phyloP scores from a whole-genome alignment of 2,888 invertebrate species.

The Caenorhabditis angaria region DNA sequence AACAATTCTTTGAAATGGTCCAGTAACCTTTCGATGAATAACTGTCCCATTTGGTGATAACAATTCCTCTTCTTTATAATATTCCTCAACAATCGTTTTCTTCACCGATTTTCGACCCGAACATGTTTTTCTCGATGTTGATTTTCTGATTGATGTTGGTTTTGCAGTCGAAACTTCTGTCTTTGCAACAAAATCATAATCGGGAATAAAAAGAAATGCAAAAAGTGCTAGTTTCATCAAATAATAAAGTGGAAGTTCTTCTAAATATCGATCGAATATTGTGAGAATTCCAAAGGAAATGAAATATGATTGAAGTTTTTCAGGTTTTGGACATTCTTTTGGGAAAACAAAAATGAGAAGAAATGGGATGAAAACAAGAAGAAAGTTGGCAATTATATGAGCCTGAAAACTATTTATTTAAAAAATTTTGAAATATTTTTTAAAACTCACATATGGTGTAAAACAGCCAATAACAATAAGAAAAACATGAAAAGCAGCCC shows the following conservation, averaged over 20 bases:
- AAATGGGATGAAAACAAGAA: no score
- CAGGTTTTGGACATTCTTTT: slow-evolving; percentile 39
- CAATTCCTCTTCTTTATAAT: slow-evolving; percentile 35
- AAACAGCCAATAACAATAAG: background rate
- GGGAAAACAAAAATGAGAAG: no score
- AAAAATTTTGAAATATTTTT: background rate
- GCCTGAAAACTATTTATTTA: slow-evolving; percentile 4
- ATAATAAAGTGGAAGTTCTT: slow-evolving; percentile 41
- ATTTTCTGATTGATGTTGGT: background rate
- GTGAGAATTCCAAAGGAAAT: slow-evolving; percentile 29
- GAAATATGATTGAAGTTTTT: slow-evolving; percentile 41
- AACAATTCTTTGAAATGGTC: slow-evolving; percentile 12
- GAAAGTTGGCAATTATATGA: no score
- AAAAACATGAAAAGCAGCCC: background rate
- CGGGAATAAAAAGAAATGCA: slow-evolving; percentile 34
- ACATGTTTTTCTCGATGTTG: background rate
- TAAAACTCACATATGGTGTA: background rate
- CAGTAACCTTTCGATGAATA: slow-evolving; percentile 17
- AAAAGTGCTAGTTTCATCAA: slow-evolving; percentile 37
- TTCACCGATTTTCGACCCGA: slow-evolving; percentile 6
- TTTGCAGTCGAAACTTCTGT: slow-evolving; percentile 4
- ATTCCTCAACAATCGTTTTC: slow-evolving; percentile 36
- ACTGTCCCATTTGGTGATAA: slow-evolving; percentile 34
- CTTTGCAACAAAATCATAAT: slow-evolving; percentile 17
- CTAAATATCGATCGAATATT: slow-evolving; percentile 37